Evolutionary conservation across 2,888 invertebrate species (phyloP), one percentile per base, ranked within the genome.

Genomic region (Trissolcus japonicus): DNA sequence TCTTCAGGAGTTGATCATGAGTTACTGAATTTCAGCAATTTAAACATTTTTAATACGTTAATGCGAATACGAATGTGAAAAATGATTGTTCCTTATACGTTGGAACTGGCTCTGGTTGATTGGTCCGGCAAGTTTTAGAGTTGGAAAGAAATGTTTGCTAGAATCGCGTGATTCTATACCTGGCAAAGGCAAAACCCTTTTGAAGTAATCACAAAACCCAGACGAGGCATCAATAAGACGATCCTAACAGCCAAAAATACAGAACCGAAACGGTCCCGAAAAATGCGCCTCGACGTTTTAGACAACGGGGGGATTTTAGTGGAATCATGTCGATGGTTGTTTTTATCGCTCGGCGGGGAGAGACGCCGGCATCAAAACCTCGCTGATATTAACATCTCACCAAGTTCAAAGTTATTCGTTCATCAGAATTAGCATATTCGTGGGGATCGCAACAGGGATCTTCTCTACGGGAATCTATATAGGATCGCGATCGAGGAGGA

Each of bases 401-500:
- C 66, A 73, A 73, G 73, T 76, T 61, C 72, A 54, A 25, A 73
- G 66, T 79, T 79, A 76, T 79, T 79, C 79, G 76, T 73, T 79
- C 73, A 66, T 76, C 76, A 73, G 76, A 69, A 79, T 79, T 79
- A 68, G 76, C 76, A 79, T 79, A 76, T 76, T 73, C 73, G 76
- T 69, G 76, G 73, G 76, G 76, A 79, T 76, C 76, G 73, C 76
- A 73, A 76, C 73, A 66, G 76, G 78, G 65, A 76, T 79, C 75
- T 79, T 72, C 78, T 79, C 75, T 75, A 79, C 78, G 78, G 78
- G 79, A 76, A 79, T 79, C 79, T 72, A 76, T 76, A 76, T 71
- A 76, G 78, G 79, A 79, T 79, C 57, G 73, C 66, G 76, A 78
- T 76, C 55, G 72, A 66, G 68, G 72, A 63, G 60, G 17, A 65